phyloP scores from a whole-genome alignment of 2,888 invertebrate genomes.

The Teleiodes luculella region DNA sequence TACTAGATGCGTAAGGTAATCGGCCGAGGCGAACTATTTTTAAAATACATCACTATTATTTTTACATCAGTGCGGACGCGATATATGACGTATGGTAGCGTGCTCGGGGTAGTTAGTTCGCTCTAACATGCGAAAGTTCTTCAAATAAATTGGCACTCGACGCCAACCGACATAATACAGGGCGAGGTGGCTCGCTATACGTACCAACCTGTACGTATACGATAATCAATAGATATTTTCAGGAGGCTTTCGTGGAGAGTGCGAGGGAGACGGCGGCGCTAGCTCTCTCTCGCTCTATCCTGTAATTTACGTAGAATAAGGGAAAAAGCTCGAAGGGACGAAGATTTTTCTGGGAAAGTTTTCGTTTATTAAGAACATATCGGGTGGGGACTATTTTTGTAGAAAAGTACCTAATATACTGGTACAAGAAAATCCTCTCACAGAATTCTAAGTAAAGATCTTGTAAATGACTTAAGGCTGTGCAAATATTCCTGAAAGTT shows the following conservation, averaged over 20 bases:
- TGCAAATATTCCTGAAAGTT: too few species aligned
- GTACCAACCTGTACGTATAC: constrained; percentile 65
- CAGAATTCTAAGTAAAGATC: too few species aligned
- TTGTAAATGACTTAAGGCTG: too few species aligned
- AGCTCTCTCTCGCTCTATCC: constrained; percentile 56
- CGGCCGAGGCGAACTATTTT: constrained; percentile 40
- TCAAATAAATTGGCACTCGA: constrained; percentile 76
- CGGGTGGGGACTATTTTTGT: neutral
- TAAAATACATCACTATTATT: constrained; percentile 36
- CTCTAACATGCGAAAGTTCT: constrained; percentile 43
- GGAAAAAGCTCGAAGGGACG: constrained; percentile 36
- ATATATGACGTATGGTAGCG: constrained; percentile 37
- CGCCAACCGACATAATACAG: constrained; percentile 61
- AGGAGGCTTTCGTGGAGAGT: constrained; percentile 73
- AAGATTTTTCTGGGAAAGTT: constrained; percentile 17
- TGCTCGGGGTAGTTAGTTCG: constrained; percentile 10
- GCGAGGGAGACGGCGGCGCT: constrained; percentile 49
- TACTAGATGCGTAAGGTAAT: constrained; percentile 37
- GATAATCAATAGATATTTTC: constrained; percentile 79
- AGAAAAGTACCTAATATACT: too few species aligned
- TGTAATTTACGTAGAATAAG: constrained; percentile 62
- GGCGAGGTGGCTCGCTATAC: constrained; percentile 62
- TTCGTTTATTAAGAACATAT: constrained; percentile 11
- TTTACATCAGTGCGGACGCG: constrained; percentile 39
- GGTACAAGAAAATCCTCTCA: too few species aligned